A percentile compares a stretch with the other conserved stretches of the same genome.
These are phyloP conservation scores for Regulus satrapa DNA, from an alignment of 2,113 vertebrate genomes.

Conservation along the genomic window DNA sequence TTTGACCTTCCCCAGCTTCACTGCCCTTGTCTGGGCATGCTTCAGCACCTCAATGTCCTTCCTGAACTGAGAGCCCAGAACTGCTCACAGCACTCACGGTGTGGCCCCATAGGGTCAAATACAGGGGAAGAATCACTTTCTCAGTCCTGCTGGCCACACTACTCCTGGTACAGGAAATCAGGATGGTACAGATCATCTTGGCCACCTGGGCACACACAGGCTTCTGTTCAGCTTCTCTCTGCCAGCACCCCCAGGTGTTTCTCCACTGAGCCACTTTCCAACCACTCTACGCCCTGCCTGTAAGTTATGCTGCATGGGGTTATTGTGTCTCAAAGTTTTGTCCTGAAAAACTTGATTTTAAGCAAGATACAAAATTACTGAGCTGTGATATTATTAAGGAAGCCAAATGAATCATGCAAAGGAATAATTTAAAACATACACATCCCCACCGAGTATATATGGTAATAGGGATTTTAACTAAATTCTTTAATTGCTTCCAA, in stretches of 20 bases:
- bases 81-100: accelerated
- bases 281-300: background rate
- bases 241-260: background rate
- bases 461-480: background rate
- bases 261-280: background rate
- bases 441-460: accelerated
- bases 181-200: background rate
- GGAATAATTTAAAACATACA: background rate
- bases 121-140: background rate
- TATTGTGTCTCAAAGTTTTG: background rate
- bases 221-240: background rate
- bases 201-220: background rate
- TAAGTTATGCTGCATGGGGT: background rate
- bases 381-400: background rate
- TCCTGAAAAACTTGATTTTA: background rate
- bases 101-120: background rate
- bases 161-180: background rate
- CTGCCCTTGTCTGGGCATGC: background rate
- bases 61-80: background rate
- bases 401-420: background rate
- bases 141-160: background rate
- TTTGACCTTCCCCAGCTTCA: background rate
- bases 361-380: background rate
- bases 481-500: background rate
- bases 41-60: background rate